Conservation (phyloP, 2,113 vertebrate species). For the Tachysurus vachellii region DNA sequence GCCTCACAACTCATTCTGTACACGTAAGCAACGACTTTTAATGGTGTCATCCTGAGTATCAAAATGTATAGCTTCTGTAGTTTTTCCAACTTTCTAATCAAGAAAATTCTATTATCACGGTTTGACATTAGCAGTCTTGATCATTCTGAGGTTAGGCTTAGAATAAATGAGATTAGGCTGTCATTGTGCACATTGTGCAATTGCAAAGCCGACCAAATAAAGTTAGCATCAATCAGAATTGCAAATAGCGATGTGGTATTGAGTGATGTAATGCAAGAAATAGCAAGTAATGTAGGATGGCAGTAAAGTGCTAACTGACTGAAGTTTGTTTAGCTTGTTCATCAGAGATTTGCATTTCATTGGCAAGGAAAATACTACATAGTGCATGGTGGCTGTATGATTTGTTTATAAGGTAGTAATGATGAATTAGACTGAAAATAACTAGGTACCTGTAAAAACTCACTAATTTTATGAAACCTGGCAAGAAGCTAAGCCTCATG, state of each 20-base stretch:
- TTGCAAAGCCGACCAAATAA: neutral
- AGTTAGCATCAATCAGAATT: neutral
- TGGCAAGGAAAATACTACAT: neutral
- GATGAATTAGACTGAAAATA: neutral
- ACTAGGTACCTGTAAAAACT: neutral
- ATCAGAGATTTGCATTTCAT: neutral
- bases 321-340: neutral
- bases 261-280: neutral
- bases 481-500: neutral
- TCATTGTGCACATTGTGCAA: neutral
- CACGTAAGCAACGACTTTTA: constrained; percentile 9
- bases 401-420: neutral
- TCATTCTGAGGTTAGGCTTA: neutral
- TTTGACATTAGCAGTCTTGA: neutral
- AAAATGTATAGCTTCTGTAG: neutral
- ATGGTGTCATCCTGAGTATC: constrained; percentile 17
- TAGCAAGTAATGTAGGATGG: neutral
- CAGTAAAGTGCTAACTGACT: neutral
- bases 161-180: neutral
- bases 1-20: neutral
- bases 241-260: neutral
- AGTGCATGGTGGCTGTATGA: neutral
- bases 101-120: constrained; percentile 12
- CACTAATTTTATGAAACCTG: neutral
- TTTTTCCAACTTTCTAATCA: constrained; percentile 23